These are phyloP conservation scores for Hirundo rustica DNA, from an alignment of 2,797 vertebrate species.

Conservation along the genomic window DNA sequence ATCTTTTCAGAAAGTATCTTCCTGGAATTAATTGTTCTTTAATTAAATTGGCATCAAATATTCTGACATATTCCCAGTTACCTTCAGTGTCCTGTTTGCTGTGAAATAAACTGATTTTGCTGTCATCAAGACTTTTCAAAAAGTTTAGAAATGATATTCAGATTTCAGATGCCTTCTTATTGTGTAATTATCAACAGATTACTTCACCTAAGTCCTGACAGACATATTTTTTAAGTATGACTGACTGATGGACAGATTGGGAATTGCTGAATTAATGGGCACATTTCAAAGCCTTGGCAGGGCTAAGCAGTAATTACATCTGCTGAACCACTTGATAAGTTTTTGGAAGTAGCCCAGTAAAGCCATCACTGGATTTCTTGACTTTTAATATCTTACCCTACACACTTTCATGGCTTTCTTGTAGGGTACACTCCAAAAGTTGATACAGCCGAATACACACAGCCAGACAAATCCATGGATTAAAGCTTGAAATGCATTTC, in stretches of 20 bases:
- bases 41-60: constrained; percentile 8
- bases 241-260: constrained; percentile 81
- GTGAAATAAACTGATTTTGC: constrained; percentile 40
- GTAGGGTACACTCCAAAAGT: not conserved
- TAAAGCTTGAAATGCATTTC: not conserved
- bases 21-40: not conserved
- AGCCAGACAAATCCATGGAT: not conserved
- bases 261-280: constrained; percentile 81
- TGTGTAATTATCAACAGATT: constrained; percentile 75
- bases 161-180: constrained; percentile 62
- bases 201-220: constrained; percentile 77
- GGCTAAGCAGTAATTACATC: constrained; percentile 80
- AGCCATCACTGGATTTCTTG: constrained; percentile 74
- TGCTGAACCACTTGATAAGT: constrained; percentile 80
- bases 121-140: constrained; percentile 24
- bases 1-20: not conserved
- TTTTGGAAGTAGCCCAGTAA: constrained; percentile 80
- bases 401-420: constrained; percentile 61
- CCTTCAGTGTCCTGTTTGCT: not conserved
- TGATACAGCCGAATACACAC: not conserved
- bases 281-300: constrained; percentile 79
- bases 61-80: not conserved
- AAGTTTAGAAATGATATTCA: constrained; percentile 58
- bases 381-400: constrained; percentile 70
- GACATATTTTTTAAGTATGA: constrained; percentile 85